Evolutionary conservation across 2,797 vertebrate genomes (phyloP), one percentile per base, ranked within the genome.

Genomic region (Miopithecus talapoin): DNA sequence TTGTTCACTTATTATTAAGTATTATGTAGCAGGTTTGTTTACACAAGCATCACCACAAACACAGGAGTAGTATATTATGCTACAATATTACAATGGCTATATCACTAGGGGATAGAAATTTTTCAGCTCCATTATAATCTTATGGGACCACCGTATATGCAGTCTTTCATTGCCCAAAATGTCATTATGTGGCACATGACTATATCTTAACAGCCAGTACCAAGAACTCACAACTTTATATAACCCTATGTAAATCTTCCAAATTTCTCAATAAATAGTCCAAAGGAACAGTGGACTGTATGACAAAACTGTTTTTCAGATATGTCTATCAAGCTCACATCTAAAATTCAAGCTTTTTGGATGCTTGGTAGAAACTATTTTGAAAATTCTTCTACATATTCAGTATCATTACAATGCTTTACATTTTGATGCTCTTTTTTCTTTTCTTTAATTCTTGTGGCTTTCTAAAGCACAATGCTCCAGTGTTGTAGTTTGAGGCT

Each of bases 281-380:
- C 79, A 36, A 36, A 81, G 79, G 13, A 55, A 39, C 36, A 81
- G 36, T 81, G n/a, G 79, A 55, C 48, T 55, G 53, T 55, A 81
- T 24, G 41, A 85, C n/a, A 33, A 46, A 88, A 80, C 21, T 86
- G 3, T 85, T 94, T 94, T 94, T 85, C 41, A 89, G 33, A 61
- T 83, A 30, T 17, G 50, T 84, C 41, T 85, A 48, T 79, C 6
- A 91, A 88, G 55, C 17, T 93, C 79, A 33, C 26, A 80, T 55
- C 36, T 59, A 81, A 94, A 96, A 81, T 92, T 80, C 86, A 91
- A 94, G 59, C 11, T 78, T 41, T 91, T 70, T 8, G 13, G 22
- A 70, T 91, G 30, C 22, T 39, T 55, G 12, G 19, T 68, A 22
- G 22, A 94, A 70, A 9, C 79, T 55, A 41, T n/a, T 86, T 57